Evolutionary conservation across 2,113 vertebrate genomes (phyloP).

Genomic region (Pelecanoides urinatrix): DNA sequence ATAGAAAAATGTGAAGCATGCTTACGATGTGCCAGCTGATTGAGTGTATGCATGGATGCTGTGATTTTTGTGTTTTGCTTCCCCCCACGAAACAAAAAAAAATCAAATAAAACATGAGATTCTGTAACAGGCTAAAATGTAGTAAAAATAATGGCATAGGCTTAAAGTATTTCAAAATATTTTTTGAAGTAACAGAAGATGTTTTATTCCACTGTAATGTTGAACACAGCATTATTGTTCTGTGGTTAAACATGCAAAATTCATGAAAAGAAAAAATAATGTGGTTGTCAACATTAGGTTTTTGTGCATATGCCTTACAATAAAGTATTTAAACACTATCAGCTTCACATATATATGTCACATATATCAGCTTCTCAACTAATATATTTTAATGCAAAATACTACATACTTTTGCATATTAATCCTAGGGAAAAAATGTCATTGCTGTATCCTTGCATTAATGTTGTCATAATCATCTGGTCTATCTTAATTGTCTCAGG

Average conservation of each 20-base stretch:
- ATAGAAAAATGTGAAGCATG: background rate
- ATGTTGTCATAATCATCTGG: background rate
- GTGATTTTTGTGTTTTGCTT: slow-evolving; percentile 5
- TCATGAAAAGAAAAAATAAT: slow-evolving; percentile 13
- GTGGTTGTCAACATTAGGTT: background rate
- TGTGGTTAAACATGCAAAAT: slow-evolving; percentile 27
- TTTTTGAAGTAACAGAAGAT: background rate
- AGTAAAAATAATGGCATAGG: background rate
- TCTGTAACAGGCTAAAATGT: background rate
- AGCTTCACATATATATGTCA: background rate
- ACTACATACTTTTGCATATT: background rate
- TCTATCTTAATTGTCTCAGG: background rate
- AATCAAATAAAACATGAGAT: background rate
- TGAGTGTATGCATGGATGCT: background rate
- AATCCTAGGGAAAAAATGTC: background rate
- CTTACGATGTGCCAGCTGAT: background rate
- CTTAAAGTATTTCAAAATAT: background rate
- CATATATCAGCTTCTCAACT: background rate
- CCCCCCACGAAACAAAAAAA: fast-evolving
- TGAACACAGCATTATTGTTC: background rate
- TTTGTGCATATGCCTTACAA: background rate
- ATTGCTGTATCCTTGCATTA: background rate
- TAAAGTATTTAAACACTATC: background rate
- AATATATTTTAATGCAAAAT: background rate
- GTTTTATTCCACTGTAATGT: background rate